Evolutionary conservation across 2,113 vertebrate species (phyloP), one percentile per base, ranked within the genome.

Genomic region (Fregetta grallaria): DNA sequence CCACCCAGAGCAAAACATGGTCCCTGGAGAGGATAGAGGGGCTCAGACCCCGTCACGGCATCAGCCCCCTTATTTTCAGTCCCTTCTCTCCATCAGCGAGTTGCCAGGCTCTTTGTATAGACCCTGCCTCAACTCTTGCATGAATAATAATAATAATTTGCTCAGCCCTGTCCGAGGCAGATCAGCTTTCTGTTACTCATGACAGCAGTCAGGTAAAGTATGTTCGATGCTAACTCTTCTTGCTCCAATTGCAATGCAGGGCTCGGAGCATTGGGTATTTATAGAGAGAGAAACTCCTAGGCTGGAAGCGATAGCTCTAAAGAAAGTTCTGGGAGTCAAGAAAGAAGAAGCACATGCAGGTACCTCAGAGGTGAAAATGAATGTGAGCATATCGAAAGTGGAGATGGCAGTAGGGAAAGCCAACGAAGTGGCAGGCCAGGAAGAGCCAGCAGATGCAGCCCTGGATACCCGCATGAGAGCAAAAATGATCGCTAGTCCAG

Each of bases 201-300:
- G 67, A 56, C 93, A 95, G 75, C 92, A 92, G 21, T 82, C 58
- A 26, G 91, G 80, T 97, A 30, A 11, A 15, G 62, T 88, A 74
- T 97, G 95, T 97, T 97, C 97, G 96, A 98, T 97, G 97, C 98
- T 99, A 99, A 99, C 98, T 98, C 95, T 99, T 98, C 99, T 99
- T 98, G 98, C 99, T 99, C 98, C 98, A 98, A 99, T 99, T 98
- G 98, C 98, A 98, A 99, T 98, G 92, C 99, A 99, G 99, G 99
- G 99, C 95, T 99, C 99, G 97, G 99, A 99, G 98, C 99, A 99
- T 96, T 99, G 99, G 99, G 99, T 99, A 98, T 99, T 99, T 98
- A 98, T 99, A 99, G 99, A 99, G 98, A 99, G 99, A 98, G 98
- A 98, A 98, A 98, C 98, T 96, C 96, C 97, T 98, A 98, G 98